phyloP scores from a whole-genome alignment of 2,888 invertebrate species.

The Callinectes sapidus region DNA sequence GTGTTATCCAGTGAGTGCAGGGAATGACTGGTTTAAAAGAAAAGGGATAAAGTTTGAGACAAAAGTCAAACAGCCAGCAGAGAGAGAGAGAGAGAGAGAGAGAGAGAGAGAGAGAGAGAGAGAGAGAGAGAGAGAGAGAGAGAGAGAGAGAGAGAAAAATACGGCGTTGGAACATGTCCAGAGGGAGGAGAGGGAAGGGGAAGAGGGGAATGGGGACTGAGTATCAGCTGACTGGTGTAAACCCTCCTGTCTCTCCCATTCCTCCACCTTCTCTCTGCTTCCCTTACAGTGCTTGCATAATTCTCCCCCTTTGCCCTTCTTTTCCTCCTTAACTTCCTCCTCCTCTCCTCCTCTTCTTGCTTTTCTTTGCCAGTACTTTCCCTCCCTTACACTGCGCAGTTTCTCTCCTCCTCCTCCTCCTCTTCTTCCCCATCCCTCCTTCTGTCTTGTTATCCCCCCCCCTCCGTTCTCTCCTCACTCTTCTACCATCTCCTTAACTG shows the following conservation, averaged over 20 bases:
- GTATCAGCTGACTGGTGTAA: not conserved
- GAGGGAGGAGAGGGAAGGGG: constrained; percentile 32
- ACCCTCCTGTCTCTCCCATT: not conserved
- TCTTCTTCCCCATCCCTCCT: not conserved
- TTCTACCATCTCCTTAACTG: not conserved
- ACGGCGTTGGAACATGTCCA: not conserved
- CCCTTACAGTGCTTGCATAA: not conserved
- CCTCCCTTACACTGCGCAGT: not conserved
- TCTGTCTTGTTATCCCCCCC: not conserved
- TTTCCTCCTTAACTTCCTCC: not conserved
- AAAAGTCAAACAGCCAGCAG: not conserved
- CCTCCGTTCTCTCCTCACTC: not conserved
- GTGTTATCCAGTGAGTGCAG: not conserved
- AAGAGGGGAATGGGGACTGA: not conserved
- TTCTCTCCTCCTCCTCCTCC: not conserved
- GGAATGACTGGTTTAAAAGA: not conserved
- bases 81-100: not conserved
- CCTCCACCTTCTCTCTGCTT: not conserved
- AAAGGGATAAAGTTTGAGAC: too few species aligned
- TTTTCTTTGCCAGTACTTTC: not conserved
- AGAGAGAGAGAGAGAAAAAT: constrained; percentile 21
- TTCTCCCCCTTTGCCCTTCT: not conserved
- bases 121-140: not conserved
- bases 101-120: constrained; percentile 19
- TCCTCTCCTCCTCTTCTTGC: constrained; percentile 20